Evolutionary conservation across 2,113 vertebrate species (phyloP).

Genomic region (Motacilla tschutschensis): DNA sequence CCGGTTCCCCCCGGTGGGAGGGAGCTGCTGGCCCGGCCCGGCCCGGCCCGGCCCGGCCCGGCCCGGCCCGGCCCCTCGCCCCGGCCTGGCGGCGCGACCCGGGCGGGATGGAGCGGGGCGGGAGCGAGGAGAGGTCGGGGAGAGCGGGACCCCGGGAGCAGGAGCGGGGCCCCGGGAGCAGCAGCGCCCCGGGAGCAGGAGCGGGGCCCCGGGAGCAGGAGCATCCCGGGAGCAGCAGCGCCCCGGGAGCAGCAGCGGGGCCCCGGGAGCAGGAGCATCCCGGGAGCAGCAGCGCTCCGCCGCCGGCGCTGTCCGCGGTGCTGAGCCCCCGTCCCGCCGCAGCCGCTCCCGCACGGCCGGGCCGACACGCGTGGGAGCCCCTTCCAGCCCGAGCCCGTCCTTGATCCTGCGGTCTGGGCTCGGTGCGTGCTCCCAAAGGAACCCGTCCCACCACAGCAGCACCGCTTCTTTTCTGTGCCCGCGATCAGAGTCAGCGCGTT

Average conservation of each 20-base stretch:
- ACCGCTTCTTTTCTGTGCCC: background rate
- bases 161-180: too few species aligned
- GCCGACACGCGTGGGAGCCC: background rate
- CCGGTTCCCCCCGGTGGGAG: slow-evolving; percentile 35
- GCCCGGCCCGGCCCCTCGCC: background rate
- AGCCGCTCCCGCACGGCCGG: background rate
- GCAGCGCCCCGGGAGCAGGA: background rate
- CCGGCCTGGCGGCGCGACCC: background rate
- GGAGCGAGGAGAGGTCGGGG: background rate
- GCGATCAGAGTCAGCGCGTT: rapidly evolving
- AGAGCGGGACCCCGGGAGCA: too few species aligned
- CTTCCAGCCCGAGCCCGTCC: rapidly evolving
- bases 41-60: background rate
- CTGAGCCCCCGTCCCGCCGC: background rate
- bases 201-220: too few species aligned
- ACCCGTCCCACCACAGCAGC: rapidly evolving
- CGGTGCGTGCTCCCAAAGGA: background rate
- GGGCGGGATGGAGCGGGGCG: background rate
- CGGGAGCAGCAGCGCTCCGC: too few species aligned
- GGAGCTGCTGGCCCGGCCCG: background rate
- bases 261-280: too few species aligned
- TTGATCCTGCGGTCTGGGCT: background rate
- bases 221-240: too few species aligned
- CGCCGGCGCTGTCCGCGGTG: background rate
- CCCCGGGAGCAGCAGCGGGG: too few species aligned